Base-by-base conservation (phyloP, 1,140 invertebrate genomes). In the Euwallacea similis region DNA sequence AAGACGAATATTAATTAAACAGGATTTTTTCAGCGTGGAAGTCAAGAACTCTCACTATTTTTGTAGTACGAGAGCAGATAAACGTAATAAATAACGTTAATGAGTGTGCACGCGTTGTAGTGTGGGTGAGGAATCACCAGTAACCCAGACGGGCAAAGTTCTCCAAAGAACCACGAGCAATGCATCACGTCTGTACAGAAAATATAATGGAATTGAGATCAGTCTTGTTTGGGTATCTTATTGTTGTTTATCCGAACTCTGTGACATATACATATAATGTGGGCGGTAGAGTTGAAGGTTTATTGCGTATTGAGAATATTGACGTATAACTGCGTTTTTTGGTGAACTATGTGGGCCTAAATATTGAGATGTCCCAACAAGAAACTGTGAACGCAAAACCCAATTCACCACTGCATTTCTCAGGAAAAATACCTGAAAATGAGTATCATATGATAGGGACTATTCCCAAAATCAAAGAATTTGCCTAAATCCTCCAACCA, bases 71-170 rank as follows among this genome's bases (percentile, higher is more conserved):
- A 50, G 2, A 7, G 13, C 13, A 50, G 46, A 58, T 58, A 41
- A 58, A 11, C 15, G 15, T 4, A 58, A 21, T 58, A 58, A 58
- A 58, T 58, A 58, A 33, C 21, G 55, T 58, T 65, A 65, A 65
- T 63, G 61, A 63, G 47, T 33, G 21, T 54, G 63, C 63, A 65
- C 63, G 50, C 63, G 63, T 54, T 42, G n/a, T 54, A 11, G 46
- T 55, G 63, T 65, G 63, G 63, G 47, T 42, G 63, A 21, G 63
- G 63, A 65, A 65, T 65, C 63, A 55, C 63, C 63, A 53, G 50
- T n/a, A n/a, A 53, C 15, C 46, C 63, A 65, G 63, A 65, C 63
- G 63, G 63, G 50, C 63, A 65, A 65, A 65, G 63, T 53, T 54
- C 63, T 54, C 11, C 46, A 21, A 65, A 44, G 50, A 55, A 41